These are phyloP conservation scores for Parnassius apollo DNA, from an alignment of 2,888 invertebrate species.

Conservation along the genomic window DNA sequence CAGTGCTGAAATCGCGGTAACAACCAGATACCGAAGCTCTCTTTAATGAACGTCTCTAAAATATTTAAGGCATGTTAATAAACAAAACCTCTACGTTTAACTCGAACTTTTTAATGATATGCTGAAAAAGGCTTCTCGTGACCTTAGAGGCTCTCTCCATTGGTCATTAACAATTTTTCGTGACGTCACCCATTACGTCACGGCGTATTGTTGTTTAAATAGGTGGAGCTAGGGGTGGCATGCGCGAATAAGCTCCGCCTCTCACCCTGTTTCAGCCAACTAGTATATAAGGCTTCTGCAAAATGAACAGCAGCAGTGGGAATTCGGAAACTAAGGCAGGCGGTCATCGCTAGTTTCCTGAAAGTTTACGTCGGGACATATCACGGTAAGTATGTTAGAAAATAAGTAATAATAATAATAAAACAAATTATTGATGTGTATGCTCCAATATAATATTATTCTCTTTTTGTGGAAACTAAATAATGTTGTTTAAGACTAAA, in stretches of 20 bases:
- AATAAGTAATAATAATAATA: not conserved
- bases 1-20: too few relatives aligned
- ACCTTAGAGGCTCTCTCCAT: constrained; percentile 18
- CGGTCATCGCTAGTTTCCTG: constrained; percentile 39
- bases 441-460: too few relatives aligned
- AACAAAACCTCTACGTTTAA: not conserved
- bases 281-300: constrained; percentile 58
- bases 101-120: not conserved
- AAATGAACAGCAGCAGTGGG: constrained; percentile 34
- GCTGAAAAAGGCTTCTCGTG: not conserved
- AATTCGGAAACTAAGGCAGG: constrained; percentile 38
- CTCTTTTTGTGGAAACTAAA: too few relatives aligned
- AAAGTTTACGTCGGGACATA: constrained; percentile 64
- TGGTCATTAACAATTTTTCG: constrained; percentile 29
- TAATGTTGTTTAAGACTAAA: too few relatives aligned
- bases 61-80: not conserved
- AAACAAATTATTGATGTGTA: not conserved
- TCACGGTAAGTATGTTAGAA: constrained; percentile 59
- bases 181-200: constrained; percentile 54
- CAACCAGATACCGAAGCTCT: not conserved
- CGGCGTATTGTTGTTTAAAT: constrained; percentile 50
- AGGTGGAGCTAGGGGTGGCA: constrained; percentile 54
- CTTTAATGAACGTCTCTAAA: not conserved
- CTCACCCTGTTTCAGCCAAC: constrained; percentile 41
- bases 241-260: constrained; percentile 60